A percentile compares a stretch with the other conserved stretches of the same genome.
Evolutionary conservation across 2,113 vertebrate genomes (phyloP).

Genomic region (Varanus salvator): DNA sequence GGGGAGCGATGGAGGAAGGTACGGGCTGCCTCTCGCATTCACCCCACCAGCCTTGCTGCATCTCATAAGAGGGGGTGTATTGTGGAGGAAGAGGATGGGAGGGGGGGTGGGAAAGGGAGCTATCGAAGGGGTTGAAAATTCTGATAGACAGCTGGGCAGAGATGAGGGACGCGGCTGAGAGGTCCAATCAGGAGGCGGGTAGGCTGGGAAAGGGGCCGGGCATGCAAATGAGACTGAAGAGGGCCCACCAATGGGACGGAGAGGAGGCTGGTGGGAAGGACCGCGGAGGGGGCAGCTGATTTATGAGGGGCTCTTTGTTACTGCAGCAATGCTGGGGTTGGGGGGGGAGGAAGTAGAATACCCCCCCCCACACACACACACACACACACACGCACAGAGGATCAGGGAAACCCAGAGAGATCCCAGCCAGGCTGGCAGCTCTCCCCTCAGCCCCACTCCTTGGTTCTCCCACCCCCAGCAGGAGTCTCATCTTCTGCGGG

Average conservation of each 20-base stretch:
- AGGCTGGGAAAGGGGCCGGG: background rate
- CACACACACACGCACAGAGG: background rate
- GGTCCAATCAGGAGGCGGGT: background rate
- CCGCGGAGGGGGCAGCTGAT: background rate
- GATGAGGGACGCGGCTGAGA: background rate
- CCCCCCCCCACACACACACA: background rate
- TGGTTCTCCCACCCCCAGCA: background rate
- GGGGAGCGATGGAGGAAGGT: background rate
- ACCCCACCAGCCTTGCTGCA: slow-evolving; percentile 30
- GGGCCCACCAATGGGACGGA: slow-evolving; percentile 12
- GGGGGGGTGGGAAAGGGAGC: background rate
- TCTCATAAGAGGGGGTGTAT: slow-evolving; percentile 16
- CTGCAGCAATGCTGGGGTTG: slow-evolving; percentile 30
- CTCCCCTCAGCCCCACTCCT: background rate
- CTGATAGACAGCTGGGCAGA: slow-evolving; percentile 28
- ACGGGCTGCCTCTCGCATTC: slow-evolving; percentile 19
- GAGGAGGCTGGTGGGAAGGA: background rate
- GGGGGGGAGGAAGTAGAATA: background rate
- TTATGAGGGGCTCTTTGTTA: slow-evolving; percentile 39
- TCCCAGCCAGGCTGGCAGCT: background rate
- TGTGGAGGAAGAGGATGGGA: background rate
- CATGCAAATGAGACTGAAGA: background rate
- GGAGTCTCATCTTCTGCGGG: background rate
- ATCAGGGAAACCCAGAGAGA: slow-evolving; percentile 26
- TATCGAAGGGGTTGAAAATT: background rate